A percentile compares a stretch with the other conserved stretches of the same genome.
Conservation (phyloP, 2,888 invertebrate genomes). For the Tinea trinotella region DNA sequence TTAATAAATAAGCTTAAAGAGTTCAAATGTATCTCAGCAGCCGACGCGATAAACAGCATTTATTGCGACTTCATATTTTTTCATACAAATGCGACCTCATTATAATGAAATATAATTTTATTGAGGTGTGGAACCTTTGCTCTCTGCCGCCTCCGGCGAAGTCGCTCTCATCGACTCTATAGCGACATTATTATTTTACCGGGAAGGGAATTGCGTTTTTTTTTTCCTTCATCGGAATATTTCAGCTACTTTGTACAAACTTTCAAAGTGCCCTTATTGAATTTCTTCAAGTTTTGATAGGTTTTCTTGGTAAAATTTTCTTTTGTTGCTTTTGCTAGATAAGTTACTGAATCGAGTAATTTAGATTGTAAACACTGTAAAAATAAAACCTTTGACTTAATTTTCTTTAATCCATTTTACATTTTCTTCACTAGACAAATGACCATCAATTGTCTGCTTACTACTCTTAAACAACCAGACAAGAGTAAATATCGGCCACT, state of each 20-base stretch:
- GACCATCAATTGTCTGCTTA: too few relatives aligned
- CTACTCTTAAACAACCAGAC: too few relatives aligned
- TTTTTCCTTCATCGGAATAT: constrained; percentile 55
- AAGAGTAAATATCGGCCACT: too few relatives aligned
- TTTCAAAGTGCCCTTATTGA: constrained; percentile 69
- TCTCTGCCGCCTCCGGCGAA: not conserved
- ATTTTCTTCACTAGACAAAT: too few relatives aligned
- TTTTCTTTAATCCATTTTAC: too few relatives aligned
- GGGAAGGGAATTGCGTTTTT: constrained; percentile 23
- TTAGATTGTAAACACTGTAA: constrained; percentile 32
- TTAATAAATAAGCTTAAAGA: not conserved
- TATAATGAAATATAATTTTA: constrained; percentile 2
- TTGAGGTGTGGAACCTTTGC: not conserved
- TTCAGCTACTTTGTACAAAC: constrained; percentile 63
- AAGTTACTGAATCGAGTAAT: constrained; percentile 52
- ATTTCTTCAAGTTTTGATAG: constrained; percentile 71
- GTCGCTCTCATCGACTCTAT: not conserved
- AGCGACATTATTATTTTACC: constrained; percentile 19
- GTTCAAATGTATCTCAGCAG: not conserved
- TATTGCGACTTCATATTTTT: not conserved
- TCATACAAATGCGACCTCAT: not conserved
- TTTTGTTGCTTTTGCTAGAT: constrained; percentile 46
- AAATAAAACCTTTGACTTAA: constrained; percentile 3
- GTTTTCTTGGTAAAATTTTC: constrained; percentile 63
- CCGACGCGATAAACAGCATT: not conserved